Base-by-base conservation (phyloP, 1,140 invertebrate genomes). In the Gonioctena quinquepunctata region DNA sequence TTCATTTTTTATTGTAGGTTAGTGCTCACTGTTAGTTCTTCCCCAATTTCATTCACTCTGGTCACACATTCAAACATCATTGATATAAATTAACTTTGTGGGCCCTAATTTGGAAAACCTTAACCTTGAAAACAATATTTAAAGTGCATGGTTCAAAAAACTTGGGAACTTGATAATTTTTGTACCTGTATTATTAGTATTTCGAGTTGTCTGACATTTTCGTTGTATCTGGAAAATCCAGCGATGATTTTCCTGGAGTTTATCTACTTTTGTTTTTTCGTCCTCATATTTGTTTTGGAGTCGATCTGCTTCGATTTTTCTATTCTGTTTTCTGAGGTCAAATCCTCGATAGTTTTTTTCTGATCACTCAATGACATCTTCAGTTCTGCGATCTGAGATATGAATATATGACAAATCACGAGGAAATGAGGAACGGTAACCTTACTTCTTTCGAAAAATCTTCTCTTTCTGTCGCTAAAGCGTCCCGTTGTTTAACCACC, bases 181-280 rank as follows among this genome's bases (percentile, higher is more conserved):
- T n/a, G n/a, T n/a, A 75, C 72, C 69, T 73, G 66, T 26, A 61
- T 60, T 13, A 75, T 75, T 13, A 77, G 25, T 69, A 69, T 73
- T 61, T 68, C 73, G 2, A 73, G 61, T 28, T 77, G 70, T 4
- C 60, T 67, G 0, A 73, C 23, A 42, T 73, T 77, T n/a, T 27
- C 42, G 27, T 69, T 71, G 19, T 73, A 76, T 54, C 66, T 76
- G 6, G 5, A 27, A 2, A 28, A n/a, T 49, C 69, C 63, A 16
- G 52, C 56, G 7, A 57, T 62, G 2, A 69, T 27, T 56, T 73
- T 70, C 71, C 21, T 70, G 68, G 2, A 68, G 28, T 25, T 71
- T 28, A 33, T 66, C 21, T n/a, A 66, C 19, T 28, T 60, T 23
- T 3, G 11, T 13, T 11, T 60, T n/a, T 33, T 56, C 28, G n/a